phyloP scores from a whole-genome alignment of 2,113 vertebrate genomes.

The Dicerorhinus sumatrensis region DNA sequence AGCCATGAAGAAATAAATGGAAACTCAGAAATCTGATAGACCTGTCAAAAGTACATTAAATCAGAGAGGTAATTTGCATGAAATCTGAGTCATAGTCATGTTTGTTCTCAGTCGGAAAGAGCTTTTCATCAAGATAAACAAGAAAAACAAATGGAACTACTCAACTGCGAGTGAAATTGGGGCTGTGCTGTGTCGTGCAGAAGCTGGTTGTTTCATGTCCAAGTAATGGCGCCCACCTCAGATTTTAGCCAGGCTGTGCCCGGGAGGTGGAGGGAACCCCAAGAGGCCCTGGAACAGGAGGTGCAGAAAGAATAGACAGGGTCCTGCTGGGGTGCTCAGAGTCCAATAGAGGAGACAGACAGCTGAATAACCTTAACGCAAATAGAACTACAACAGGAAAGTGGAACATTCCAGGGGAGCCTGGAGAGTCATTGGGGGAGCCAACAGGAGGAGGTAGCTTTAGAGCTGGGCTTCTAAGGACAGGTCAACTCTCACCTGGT shows the following conservation, averaged over 20 bases:
- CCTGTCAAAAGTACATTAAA: neutral
- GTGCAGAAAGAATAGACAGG: neutral
- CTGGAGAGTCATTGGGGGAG: too few species aligned
- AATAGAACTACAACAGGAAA: too few species aligned
- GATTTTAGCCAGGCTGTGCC: accelerated
- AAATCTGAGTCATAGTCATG: neutral
- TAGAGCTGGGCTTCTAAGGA: too few species aligned
- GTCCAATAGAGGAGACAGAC: too few species aligned
- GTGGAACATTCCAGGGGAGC: too few species aligned
- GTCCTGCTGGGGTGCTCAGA: too few species aligned
- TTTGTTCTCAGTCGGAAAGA: neutral
- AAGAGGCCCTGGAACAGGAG: neutral
- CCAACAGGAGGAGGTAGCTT: too few species aligned
- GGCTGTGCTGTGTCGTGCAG: accelerated
- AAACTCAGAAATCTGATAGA: neutral
- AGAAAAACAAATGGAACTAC: too few species aligned
- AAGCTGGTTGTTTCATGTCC: too few species aligned
- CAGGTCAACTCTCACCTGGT: too few species aligned
- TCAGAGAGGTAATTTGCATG: neutral
- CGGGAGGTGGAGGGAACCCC: accelerated
- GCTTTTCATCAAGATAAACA: neutral
- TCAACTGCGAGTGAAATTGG: accelerated
- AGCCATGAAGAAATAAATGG: neutral
- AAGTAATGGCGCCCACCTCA: too few species aligned
- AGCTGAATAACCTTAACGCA: too few species aligned